These are phyloP conservation scores for Micromys minutus DNA, from an alignment of 2,113 vertebrate genomes.

Conservation along the genomic window DNA sequence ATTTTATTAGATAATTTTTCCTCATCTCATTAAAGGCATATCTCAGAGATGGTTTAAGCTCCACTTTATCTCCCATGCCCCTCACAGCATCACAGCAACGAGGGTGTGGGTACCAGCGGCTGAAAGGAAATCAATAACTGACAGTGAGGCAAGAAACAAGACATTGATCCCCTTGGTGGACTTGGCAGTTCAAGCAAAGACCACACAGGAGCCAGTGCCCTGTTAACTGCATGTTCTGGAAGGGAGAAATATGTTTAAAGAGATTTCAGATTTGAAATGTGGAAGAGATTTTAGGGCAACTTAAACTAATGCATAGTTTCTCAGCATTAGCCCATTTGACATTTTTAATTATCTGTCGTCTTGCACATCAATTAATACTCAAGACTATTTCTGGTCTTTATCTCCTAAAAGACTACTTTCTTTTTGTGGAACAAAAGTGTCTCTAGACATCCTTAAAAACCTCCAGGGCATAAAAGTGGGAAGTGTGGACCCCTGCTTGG, in stretches of 20 bases:
- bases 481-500: neutral
- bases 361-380: too few species aligned
- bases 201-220: conserved; percentile 72
- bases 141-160: conserved; percentile 87
- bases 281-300: neutral
- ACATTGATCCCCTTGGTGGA: conserved; percentile 86
- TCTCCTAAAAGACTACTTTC: neutral
- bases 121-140: conserved; percentile 88
- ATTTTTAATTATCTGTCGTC: neutral
- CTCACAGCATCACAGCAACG: conserved; percentile 61
- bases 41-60: conserved; percentile 46
- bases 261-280: neutral
- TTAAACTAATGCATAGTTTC: neutral
- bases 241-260: neutral
- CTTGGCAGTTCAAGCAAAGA: conserved; percentile 83
- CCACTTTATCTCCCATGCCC: neutral
- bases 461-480: too few species aligned
- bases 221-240: conserved; percentile 78
- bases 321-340: neutral
- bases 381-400: neutral
- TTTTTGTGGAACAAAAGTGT: neutral
- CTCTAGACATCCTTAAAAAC: neutral
- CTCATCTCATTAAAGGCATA: conserved; percentile 60
- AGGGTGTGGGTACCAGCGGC: conserved; percentile 80
- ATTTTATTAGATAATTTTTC: conserved; percentile 62